A percentile compares a stretch with the other conserved stretches of the same genome.
Conservation (phyloP, 1,140 invertebrate genomes). For the Ceratina australensis region DNA sequence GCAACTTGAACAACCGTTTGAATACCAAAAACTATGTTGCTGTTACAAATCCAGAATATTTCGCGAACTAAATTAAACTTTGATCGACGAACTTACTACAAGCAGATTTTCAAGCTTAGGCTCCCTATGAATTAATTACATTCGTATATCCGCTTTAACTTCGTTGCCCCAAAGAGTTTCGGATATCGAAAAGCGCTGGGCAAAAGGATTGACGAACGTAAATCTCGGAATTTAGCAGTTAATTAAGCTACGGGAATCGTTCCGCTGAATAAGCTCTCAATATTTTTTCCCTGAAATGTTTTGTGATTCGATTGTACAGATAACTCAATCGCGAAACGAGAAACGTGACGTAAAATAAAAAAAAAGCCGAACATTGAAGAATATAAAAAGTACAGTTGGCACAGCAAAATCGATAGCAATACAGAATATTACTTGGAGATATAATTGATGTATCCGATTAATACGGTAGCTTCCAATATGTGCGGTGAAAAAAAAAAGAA, state of each 20-base stretch:
- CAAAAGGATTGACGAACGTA: not conserved
- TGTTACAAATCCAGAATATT: not conserved
- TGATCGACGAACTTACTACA: not conserved
- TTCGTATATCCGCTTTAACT: slow-evolving; percentile 6
- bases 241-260: not conserved
- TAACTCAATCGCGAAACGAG: not conserved
- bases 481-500: too few species aligned
- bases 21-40: not conserved
- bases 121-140: slow-evolving; percentile 25
- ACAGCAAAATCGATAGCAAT: not conserved
- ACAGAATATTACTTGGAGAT: not conserved
- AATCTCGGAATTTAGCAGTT: not conserved
- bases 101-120: not conserved
- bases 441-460: not conserved
- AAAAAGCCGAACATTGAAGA: not conserved
- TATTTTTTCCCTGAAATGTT: too few species aligned
- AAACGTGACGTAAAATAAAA: not conserved
- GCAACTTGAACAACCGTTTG: not conserved
- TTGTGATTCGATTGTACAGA: too few species aligned
- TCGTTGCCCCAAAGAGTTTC: not conserved
- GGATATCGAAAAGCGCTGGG: not conserved
- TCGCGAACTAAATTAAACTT: not conserved
- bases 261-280: too few species aligned
- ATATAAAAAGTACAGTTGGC: not conserved
- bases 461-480: not conserved